Conservation (phyloP, 2,888 invertebrate genomes). For the Melikaiella ostensackeni region DNA sequence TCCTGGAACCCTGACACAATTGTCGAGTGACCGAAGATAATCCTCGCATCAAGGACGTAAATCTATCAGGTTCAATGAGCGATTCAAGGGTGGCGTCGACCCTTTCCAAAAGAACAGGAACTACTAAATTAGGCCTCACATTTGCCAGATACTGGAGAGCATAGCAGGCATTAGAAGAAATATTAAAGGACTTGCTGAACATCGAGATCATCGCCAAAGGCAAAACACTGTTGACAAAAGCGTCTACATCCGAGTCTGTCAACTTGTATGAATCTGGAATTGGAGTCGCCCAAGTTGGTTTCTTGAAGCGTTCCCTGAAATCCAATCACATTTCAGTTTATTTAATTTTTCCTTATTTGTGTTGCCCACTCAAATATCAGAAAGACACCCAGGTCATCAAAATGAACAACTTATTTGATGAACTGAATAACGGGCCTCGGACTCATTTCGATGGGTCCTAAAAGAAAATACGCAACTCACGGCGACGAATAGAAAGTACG, state of each 20-base stretch:
- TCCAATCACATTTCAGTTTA: background rate
- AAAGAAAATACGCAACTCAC: too few species aligned
- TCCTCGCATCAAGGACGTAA: conserved; percentile 85
- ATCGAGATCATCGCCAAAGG: conserved; percentile 88
- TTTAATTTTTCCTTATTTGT: too few species aligned
- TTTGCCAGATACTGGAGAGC: conserved; percentile 88
- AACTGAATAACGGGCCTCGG: too few species aligned
- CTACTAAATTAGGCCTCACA: conserved; percentile 88
- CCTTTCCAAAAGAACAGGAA: conserved; percentile 90
- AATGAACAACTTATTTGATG: too few species aligned
- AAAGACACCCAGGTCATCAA: too few species aligned
- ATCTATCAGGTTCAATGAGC: conserved; percentile 92
- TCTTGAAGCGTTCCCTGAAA: conserved; percentile 82
- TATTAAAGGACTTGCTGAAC: conserved; percentile 84
- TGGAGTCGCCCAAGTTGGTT: conserved; percentile 83
- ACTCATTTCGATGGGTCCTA: too few species aligned
- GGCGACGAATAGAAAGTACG: too few species aligned
- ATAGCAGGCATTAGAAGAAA: conserved; percentile 79
- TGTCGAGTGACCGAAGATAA: conserved; percentile 85
- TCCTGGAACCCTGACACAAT: conserved; percentile 78
- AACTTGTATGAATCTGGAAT: conserved; percentile 85
- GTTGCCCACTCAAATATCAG: too few species aligned
- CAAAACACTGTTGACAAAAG: conserved; percentile 87
- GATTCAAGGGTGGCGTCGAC: conserved; percentile 90
- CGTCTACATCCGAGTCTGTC: conserved; percentile 88